Percentiles rank a stretch among this genome's conserved stretches.
phyloP scores from a whole-genome alignment of 2,797 vertebrate species.

The Scolopax rusticola region DNA sequence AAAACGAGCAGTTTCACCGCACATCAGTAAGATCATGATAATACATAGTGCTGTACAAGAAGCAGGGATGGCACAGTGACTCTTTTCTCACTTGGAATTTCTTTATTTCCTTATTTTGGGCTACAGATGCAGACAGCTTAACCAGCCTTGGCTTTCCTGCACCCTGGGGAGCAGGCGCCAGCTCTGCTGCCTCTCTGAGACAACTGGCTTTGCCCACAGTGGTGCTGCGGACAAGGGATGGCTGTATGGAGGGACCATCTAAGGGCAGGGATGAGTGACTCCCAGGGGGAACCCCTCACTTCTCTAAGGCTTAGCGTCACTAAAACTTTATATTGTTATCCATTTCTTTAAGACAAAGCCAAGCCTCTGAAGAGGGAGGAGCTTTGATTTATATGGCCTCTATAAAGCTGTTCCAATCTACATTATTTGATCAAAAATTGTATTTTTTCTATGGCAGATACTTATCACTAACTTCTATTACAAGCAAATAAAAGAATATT shows the following conservation, averaged over 20 bases:
- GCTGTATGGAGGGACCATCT: neutral
- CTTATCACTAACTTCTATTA: neutral
- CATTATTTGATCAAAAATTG: neutral
- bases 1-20: neutral
- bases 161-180: neutral
- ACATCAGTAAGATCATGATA: accelerated
- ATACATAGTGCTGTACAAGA: neutral
- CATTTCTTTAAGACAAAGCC: neutral
- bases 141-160: neutral
- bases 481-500: neutral
- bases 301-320: neutral
- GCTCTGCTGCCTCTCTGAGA: neutral
- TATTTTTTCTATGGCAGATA: neutral
- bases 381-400: neutral
- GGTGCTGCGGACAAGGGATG: accelerated
- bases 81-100: neutral
- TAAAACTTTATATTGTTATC: neutral
- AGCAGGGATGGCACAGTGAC: neutral
- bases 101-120: neutral
- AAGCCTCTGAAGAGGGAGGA: neutral
- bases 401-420: neutral
- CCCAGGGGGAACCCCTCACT: neutral
- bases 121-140: neutral
- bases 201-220: accelerated
- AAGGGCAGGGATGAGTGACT: neutral